Base-by-base conservation (phyloP, 2,797 vertebrate species). In the Telmatherina bonti region DNA sequence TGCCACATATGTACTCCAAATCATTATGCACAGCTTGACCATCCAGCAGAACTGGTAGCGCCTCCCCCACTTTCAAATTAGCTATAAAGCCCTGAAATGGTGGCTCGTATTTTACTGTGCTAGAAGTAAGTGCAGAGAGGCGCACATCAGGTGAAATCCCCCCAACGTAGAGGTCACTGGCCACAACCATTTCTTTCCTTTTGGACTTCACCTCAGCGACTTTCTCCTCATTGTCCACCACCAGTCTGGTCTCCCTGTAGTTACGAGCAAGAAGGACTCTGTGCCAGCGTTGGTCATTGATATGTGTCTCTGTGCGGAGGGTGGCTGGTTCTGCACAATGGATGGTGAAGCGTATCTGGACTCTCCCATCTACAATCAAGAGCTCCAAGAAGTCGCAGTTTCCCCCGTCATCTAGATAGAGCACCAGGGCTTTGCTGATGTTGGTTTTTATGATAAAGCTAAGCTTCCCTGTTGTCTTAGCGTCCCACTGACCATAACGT, bases 301-400 rank as follows among this genome's bases (percentile, higher is more conserved):
- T 83, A 0, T 83, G 88, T 0, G 95, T 95, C 88, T 97, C 95
- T 2, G 95, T 93, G 72, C 95, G 95, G 73, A 98, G 76, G 5
- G 94, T 92, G 68, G 97, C 97, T 0, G 97, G 96, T 66, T 97
- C 97, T 0, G 95, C 96, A 13, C 97, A 98, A 63, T 97, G 97
- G 66, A 98, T 96, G 75, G 96, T 95, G 79, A 97, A 98, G 75
- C 96, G 96, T 72, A 98, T 85, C 35, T 96, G 94, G 35, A 97
- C 93, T 2, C 95, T 93, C 7, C 97, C 96, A 0, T 96, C 96
- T 5, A 89, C 88, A 12, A 99, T 87, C 63, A 97, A 89, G 27
- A 98, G 94, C 93, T 98, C 97, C 92, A 99, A 79, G 90, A 98
- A 99, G 92, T 98, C 97, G 1, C 97, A 99, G 94, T 98, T 95